Conservation (phyloP, 2,797 vertebrate species). For the Acanthopagrus latus region DNA sequence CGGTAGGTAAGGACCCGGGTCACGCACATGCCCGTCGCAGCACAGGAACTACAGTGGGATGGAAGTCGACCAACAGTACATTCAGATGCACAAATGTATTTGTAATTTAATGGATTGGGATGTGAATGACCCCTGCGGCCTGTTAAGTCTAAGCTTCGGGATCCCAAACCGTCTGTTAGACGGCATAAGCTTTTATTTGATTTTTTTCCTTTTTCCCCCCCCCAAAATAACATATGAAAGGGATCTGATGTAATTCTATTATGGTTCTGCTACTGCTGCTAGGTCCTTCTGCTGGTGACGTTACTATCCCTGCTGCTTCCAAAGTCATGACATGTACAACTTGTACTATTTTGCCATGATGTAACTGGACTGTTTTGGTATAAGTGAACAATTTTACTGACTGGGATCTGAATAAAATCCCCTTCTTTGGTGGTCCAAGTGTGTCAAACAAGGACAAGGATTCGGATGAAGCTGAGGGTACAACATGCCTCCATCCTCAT, state of each 20-base stretch:
- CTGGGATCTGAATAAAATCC: background rate
- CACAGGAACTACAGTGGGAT: background rate
- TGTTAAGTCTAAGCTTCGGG: constrained; percentile 69
- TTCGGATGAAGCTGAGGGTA: constrained; percentile 2
- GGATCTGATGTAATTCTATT: constrained; percentile 68
- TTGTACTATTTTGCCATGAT: background rate
- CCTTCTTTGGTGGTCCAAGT: no score
- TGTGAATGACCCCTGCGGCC: constrained; percentile 67
- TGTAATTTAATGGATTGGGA: constrained; percentile 72
- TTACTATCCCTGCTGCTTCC: background rate
- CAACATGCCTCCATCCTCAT: background rate
- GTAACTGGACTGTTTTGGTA: background rate
- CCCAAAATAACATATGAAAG: constrained; percentile 65
- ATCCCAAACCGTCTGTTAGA: constrained; percentile 75
- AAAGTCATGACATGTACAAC: background rate
- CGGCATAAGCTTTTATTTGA: constrained; percentile 65
- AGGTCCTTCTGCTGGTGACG: constrained; percentile 7
- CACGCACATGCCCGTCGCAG: background rate
- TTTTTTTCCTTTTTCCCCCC: constrained; percentile 14
- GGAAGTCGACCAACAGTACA: background rate
- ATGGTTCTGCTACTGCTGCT: constrained; percentile 29
- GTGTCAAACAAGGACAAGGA: background rate
- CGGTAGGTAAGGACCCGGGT: background rate
- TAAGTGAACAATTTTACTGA: background rate
- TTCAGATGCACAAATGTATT: constrained; percentile 46